Percentiles rank a stretch among this genome's conserved stretches.
Conservation (phyloP, 37 sponge, comb jelly and placozoan genomes). For the Cladorhizidae sp. region DNA sequence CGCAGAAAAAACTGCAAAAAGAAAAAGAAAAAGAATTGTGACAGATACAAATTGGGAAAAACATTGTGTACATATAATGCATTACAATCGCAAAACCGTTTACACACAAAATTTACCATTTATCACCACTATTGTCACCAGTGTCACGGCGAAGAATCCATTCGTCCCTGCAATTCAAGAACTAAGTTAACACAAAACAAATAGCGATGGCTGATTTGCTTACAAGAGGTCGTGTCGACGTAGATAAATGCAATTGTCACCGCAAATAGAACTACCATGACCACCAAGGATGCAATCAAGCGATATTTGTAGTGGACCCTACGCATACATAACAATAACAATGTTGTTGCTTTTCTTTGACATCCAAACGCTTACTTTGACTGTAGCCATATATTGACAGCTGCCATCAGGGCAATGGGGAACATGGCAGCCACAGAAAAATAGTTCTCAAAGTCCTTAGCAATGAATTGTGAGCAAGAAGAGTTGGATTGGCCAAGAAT, state of each 20-base stretch:
- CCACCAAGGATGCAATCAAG: constrained; percentile 46
- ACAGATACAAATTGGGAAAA: too few relatives aligned
- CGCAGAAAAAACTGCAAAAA: constrained; percentile 20
- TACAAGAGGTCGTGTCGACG: constrained; percentile 43
- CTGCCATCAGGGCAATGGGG: constrained; percentile 50
- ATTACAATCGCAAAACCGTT: not conserved
- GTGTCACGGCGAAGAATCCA: constrained; percentile 79
- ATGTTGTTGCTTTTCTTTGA: too few relatives aligned
- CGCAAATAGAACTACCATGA: constrained; percentile 62
- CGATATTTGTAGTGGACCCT: constrained; percentile 73
- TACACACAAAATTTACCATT: constrained; percentile 42
- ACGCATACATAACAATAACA: too few relatives aligned
- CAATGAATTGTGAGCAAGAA: constrained; percentile 13
- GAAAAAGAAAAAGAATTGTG: too few relatives aligned
- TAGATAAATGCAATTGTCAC: constrained; percentile 61
- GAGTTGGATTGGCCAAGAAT: not conserved
- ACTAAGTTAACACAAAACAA: not conserved
- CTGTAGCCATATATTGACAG: constrained; percentile 57
- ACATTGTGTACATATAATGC: not conserved
- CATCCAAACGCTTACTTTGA: constrained; percentile 41
- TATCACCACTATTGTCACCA: constrained; percentile 61
- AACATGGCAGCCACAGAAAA: constrained; percentile 66
- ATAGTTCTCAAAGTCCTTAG: constrained; percentile 56
- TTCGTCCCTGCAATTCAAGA: constrained; percentile 33
- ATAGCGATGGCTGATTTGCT: not conserved